A percentile compares a stretch with the other conserved stretches of the same genome.
phyloP scores from a whole-genome alignment of 2,888 invertebrate species.

The Dastarcus helophoroides region DNA sequence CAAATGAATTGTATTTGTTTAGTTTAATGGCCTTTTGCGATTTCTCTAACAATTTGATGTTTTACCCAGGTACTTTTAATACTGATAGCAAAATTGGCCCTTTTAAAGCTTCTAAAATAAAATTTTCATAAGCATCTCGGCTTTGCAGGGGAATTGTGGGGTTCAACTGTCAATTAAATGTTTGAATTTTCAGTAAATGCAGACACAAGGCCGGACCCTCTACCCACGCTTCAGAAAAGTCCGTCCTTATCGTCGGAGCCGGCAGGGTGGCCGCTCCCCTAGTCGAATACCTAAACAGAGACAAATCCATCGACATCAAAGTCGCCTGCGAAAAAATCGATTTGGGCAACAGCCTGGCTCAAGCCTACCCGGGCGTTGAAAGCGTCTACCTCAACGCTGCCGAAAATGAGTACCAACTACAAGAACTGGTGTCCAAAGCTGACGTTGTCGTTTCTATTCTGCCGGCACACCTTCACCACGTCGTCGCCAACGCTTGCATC shows the following conservation, averaged over 20 bases:
- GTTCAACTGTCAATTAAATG: too few species aligned
- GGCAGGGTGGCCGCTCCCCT: slow-evolving; percentile 86
- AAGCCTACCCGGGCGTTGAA: slow-evolving; percentile 63
- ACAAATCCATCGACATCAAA: slow-evolving; percentile 69
- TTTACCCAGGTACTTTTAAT: too few species aligned
- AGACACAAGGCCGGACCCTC: slow-evolving; percentile 32
- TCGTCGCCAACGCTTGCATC: slow-evolving; percentile 79
- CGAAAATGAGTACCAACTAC: slow-evolving; percentile 57
- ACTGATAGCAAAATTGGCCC: too few species aligned
- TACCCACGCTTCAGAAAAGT: slow-evolving; percentile 42
- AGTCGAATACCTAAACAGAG: slow-evolving; percentile 84
- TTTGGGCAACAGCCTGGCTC: slow-evolving; percentile 76
- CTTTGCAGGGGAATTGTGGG: too few species aligned
- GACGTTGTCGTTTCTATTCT: slow-evolving; percentile 78
- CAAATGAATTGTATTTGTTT: too few species aligned
- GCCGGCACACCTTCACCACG: slow-evolving; percentile 81
- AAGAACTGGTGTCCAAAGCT: slow-evolving; percentile 59
- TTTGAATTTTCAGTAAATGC: slow-evolving; percentile 22
- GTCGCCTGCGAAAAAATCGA: slow-evolving; percentile 59
- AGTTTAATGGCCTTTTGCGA: too few species aligned
- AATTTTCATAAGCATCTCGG: too few species aligned
- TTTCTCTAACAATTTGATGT: too few species aligned
- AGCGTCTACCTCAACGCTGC: slow-evolving; percentile 67
- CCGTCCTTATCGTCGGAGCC: slow-evolving; percentile 85
- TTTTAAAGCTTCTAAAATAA: too few species aligned